Conservation (phyloP, 2,797 vertebrate genomes). For the Pseudochaenichthys georgianus region DNA sequence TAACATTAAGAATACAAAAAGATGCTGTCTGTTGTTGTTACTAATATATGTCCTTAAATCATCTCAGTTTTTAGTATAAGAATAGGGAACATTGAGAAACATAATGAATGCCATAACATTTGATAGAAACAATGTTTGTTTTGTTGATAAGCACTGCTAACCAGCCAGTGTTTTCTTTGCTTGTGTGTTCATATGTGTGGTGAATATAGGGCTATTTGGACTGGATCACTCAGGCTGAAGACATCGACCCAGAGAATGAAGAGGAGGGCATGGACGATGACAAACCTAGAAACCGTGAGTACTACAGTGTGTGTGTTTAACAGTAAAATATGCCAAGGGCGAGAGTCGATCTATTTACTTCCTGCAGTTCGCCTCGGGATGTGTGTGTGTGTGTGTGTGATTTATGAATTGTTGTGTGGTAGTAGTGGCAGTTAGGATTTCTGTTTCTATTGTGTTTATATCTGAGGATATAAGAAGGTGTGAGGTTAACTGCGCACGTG, state of each 20-base stretch:
- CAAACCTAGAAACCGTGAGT: constrained; percentile 98
- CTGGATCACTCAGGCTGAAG: constrained; percentile 99
- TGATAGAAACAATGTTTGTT: background rate
- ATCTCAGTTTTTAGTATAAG: background rate
- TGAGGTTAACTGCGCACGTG: constrained; percentile 19
- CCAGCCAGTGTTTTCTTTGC: constrained; percentile 20
- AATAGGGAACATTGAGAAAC: background rate
- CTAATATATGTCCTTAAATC: background rate
- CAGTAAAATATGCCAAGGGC: background rate
- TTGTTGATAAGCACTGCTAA: constrained; percentile 1
- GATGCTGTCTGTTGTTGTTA: background rate
- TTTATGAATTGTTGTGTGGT: background rate
- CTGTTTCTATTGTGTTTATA: constrained; percentile 7
- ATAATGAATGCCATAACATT: background rate
- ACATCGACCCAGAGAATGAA: constrained; percentile 98
- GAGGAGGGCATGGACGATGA: constrained; percentile 97
- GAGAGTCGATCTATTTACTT: background rate
- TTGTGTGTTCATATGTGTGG: constrained; percentile 11
- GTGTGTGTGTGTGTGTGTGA: background rate
- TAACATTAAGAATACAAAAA: no score
- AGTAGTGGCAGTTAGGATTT: background rate
- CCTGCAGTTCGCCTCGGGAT: background rate
- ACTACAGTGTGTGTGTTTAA: background rate
- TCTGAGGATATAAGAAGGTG: background rate
- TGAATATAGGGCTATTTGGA: constrained; percentile 92